Evolutionary conservation across 2,888 invertebrate species (phyloP), one percentile per base, ranked within the genome.

Genomic region (Therioaphis trifolii): DNA sequence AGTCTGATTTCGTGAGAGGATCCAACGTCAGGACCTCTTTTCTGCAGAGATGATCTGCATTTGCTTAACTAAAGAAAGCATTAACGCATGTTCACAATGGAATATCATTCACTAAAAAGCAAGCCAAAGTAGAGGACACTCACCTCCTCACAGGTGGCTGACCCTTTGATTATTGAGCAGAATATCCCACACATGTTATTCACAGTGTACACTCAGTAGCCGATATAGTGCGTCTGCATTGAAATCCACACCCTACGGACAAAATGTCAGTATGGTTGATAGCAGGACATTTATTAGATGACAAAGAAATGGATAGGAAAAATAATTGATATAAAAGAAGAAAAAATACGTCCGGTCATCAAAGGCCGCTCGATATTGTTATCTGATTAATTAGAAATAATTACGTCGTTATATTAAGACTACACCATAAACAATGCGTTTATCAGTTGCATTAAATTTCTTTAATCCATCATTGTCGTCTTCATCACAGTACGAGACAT

Each of bases 1-100:
- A 66, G 49, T 0, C 21, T 14, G 7, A 74, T 15, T 2, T 66
- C 35, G 27, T 49, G 40, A 24, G 52, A 49, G 0, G 82, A 66
- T 21, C 46, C 79, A 14, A 80, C 18, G 43, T 85, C 85, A 0
- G 85, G 85, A 9, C 85, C 85, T 52, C 85, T 84, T 40, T 84
- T 85, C 9, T 80, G 84, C 9, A 84, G 11, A 0, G 84, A 49
- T 2, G 79, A 49, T 27, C 69, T 24, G 74, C 84, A 84, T 35
- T 74, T 79, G 29, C 18, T 79, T 15, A 82, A 49, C 74, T 80
- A n/a, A 0, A 21, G n/a, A 74, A 21, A 74, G 11, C 1, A 21
- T 35, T 3, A 5, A 7, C 35, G 35, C 35, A 12, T 24, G n/a
- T 9, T 21, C 4, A 24, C 43, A 68, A 78, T 40, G 40, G 40